Evolutionary conservation across 2,888 invertebrate species (phyloP).

Genomic region (Pycnomerus fuliginosus): DNA sequence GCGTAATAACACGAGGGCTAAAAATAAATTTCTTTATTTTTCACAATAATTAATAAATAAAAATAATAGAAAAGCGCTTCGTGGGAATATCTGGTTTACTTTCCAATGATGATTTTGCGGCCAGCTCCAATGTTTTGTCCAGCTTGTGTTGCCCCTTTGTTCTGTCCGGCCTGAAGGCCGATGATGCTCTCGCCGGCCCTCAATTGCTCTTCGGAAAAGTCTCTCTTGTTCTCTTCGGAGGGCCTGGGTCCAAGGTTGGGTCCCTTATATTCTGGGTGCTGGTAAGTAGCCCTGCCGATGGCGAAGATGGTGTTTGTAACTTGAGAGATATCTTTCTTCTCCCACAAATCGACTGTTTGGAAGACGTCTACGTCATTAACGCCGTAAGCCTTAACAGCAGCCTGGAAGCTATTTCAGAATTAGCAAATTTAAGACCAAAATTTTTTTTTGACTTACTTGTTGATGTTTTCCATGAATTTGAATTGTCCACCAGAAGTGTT

Average conservation of each 20-base stretch:
- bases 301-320: constrained; percentile 85
- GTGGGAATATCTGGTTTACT: no score
- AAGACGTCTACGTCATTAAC: constrained; percentile 90
- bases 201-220: constrained; percentile 89
- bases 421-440: neutral
- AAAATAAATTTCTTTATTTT: no score
- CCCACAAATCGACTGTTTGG: constrained; percentile 96
- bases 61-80: no score
- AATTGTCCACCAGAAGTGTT: constrained; percentile 95
- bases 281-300: constrained; percentile 64
- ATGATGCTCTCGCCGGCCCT: constrained; percentile 86
- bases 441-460: constrained; percentile 64
- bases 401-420: constrained; percentile 75
- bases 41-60: no score
- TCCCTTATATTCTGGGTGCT: constrained; percentile 56
- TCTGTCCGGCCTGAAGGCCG: constrained; percentile 93
- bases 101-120: constrained; percentile 88
- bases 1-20: no score
- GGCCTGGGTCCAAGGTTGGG: constrained; percentile 94
- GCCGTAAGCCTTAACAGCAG: constrained; percentile 83
- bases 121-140: constrained; percentile 89
- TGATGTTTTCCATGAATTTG: constrained; percentile 99
- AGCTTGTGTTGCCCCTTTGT: constrained; percentile 93
- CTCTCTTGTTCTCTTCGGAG: constrained; percentile 89
- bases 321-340: constrained; percentile 86